phyloP scores from a whole-genome alignment of 2,797 vertebrate genomes.

The Strix occidentalis region DNA sequence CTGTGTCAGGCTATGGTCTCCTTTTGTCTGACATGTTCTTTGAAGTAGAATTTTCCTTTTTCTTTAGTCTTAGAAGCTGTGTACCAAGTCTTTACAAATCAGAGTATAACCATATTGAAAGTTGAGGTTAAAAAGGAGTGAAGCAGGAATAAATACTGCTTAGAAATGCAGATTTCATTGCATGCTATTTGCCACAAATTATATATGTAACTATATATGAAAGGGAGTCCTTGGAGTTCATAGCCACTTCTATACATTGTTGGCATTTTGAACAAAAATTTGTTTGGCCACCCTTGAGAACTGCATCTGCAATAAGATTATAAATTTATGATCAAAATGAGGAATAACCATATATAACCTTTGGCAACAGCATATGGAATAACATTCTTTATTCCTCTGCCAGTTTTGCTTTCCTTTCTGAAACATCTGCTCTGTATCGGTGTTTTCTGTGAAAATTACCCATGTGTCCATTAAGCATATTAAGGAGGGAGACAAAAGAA shows the following conservation, averaged over 20 bases:
- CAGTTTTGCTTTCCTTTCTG: constrained; percentile 29
- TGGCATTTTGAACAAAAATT: constrained; percentile 30
- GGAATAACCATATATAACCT: constrained; percentile 16
- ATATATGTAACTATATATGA: neutral
- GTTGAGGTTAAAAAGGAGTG: constrained; percentile 19
- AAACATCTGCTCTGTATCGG: neutral
- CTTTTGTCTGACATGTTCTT: neutral
- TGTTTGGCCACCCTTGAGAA: constrained; percentile 31
- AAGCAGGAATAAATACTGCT: constrained; percentile 12
- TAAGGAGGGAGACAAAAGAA: neutral
- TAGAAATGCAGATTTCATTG: constrained; percentile 42
- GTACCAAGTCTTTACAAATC: neutral
- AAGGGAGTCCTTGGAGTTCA: neutral
- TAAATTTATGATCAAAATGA: constrained; percentile 30
- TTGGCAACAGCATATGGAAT: neutral
- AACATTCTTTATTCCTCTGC: constrained; percentile 39
- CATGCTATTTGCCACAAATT: constrained; percentile 32
- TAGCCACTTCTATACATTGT: neutral
- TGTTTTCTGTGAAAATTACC: constrained; percentile 4
- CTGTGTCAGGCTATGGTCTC: neutral
- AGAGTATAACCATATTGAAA: neutral
- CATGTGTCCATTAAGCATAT: neutral
- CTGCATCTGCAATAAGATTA: constrained; percentile 11
- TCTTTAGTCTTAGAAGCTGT: constrained; percentile 15
- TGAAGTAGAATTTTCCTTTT: constrained; percentile 18